phyloP scores from a whole-genome alignment of 2,113 vertebrate species.

The Callocephalon fimbriatum region DNA sequence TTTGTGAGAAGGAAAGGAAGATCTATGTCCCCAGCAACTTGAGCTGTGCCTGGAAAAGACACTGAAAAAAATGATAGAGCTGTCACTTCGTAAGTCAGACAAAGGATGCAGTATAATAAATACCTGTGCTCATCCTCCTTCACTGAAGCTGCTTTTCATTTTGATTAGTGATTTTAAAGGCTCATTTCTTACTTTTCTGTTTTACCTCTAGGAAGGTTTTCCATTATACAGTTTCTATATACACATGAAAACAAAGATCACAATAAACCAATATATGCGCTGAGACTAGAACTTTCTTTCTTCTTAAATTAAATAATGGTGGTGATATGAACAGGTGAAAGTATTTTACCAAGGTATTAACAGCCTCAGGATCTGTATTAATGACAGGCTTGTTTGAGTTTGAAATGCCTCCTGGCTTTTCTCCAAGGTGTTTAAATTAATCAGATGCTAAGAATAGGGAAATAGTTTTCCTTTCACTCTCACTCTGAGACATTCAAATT shows the following conservation, averaged over 20 bases:
- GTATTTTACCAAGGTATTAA: background rate
- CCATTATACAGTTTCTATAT: conserved; percentile 14
- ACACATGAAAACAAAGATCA: background rate
- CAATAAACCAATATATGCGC: conserved; percentile 16
- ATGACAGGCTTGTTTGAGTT: conserved; percentile 27
- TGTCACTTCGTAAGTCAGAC: background rate
- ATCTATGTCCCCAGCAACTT: background rate
- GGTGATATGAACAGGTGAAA: conserved; percentile 15
- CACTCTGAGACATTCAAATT: background rate
- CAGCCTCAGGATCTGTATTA: conserved; percentile 12
- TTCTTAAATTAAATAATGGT: conserved; percentile 3
- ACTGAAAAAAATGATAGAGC: conserved; percentile 1
- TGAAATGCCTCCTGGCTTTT: conserved; percentile 30
- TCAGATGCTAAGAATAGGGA: background rate
- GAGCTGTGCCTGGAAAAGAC: background rate
- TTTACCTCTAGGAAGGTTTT: conserved; percentile 42
- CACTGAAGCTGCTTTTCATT: conserved; percentile 48
- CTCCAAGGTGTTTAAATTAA: conserved; percentile 27
- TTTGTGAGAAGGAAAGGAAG: background rate
- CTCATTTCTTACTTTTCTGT: conserved; percentile 33
- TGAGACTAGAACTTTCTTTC: conserved; percentile 5
- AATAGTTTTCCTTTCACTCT: background rate
- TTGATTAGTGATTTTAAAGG: conserved; percentile 50
- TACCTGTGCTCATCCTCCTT: conserved; percentile 1
- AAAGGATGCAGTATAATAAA: conserved; percentile 20